Evolutionary conservation across 2,797 vertebrate species (phyloP).

Genomic region (Aphelocoma californica): DNA sequence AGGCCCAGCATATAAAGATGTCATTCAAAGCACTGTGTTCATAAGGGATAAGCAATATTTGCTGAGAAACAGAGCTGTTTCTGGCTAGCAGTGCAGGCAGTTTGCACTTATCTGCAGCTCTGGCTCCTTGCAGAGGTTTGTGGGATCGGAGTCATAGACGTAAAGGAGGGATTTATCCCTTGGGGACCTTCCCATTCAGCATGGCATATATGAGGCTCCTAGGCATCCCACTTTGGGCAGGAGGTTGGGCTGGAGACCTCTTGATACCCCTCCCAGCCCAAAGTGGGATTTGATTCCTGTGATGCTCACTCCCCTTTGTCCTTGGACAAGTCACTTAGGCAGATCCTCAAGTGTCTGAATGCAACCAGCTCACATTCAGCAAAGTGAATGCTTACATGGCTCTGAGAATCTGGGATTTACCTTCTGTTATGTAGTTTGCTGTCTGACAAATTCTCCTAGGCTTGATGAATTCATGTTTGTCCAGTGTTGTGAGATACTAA

Average conservation of each 20-base stretch:
- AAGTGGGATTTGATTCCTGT: background rate
- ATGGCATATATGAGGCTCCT: background rate
- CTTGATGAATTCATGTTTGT: background rate
- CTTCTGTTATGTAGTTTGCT: background rate
- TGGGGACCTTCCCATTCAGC: background rate
- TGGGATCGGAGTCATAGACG: accelerated
- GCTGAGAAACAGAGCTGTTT: background rate
- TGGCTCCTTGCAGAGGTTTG: background rate
- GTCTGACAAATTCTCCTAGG: background rate
- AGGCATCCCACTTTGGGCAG: background rate
- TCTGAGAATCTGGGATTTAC: background rate
- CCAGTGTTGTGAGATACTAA: background rate
- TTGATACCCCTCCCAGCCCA: background rate
- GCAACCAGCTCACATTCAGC: background rate
- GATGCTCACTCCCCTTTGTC: background rate
- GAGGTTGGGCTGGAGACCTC: background rate
- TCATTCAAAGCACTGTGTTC: constrained; percentile 34
- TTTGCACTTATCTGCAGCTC: background rate
- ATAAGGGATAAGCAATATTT: constrained; percentile 31
- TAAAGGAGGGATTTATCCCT: background rate
- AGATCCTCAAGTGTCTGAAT: background rate
- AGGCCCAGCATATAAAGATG: constrained; percentile 47
- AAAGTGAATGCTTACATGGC: background rate
- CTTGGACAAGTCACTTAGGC: background rate
- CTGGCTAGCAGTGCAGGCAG: background rate